phyloP scores from a whole-genome alignment of 2,888 invertebrate genomes.

The Hirudinaria manillensis region DNA sequence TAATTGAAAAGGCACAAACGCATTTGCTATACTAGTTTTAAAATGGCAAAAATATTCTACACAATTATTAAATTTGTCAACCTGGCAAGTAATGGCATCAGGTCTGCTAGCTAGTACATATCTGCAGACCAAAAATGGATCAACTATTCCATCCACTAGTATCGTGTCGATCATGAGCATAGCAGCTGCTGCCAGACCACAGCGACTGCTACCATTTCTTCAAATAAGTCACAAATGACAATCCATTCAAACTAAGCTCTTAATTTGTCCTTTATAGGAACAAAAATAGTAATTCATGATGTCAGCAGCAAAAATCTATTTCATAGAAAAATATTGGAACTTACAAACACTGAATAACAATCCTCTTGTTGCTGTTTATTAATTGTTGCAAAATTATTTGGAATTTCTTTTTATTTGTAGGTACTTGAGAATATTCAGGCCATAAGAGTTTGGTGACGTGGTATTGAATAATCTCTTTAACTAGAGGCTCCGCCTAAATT shows the following conservation, averaged over 20 bases:
- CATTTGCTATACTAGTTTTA: too few relatives aligned
- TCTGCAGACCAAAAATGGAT: too few relatives aligned
- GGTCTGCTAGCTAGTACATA: too few relatives aligned
- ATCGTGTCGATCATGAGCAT: too few relatives aligned
- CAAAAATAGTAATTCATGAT: too few relatives aligned
- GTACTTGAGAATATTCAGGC: neutral
- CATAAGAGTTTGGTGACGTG: neutral
- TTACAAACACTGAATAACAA: neutral
- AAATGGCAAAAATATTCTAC: too few relatives aligned
- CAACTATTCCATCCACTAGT: too few relatives aligned
- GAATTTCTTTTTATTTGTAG: neutral
- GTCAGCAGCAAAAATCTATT: too few relatives aligned
- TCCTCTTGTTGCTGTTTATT: neutral
- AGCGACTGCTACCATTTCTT: constrained; percentile 3
- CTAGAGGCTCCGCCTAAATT: too few relatives aligned
- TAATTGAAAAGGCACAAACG: too few relatives aligned
- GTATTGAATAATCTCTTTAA: neutral
- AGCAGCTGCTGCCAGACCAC: too few relatives aligned
- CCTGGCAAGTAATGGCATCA: constrained; percentile 20
- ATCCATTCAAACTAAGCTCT: constrained; percentile 9
- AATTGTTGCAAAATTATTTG: neutral
- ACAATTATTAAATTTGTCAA: too few relatives aligned
- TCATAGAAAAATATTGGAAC: neutral
- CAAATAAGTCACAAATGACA: neutral
- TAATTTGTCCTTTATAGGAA: neutral